Evolutionary conservation across 1,140 invertebrate genomes (phyloP), one percentile per base, ranked within the genome.

Genomic region (Drosophila burlai): DNA sequence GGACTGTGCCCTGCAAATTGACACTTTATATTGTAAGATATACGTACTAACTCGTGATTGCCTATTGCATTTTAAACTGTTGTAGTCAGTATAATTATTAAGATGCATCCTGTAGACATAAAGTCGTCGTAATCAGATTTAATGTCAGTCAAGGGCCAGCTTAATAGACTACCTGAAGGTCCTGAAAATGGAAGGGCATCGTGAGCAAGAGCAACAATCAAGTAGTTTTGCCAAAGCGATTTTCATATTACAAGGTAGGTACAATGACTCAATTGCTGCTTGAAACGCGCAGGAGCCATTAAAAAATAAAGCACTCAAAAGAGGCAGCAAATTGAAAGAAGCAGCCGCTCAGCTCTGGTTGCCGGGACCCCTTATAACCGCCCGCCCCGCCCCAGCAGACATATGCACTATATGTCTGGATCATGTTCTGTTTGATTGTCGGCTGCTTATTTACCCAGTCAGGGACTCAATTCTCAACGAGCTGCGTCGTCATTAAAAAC

Each of bases 401-500:
- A 62, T 50, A 47, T 71, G 67, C 55, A 38, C 26, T 57, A 34
- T 63, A 57, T 43, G 58, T 63, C 62, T 60, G 67, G 69, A 72
- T 60, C 45, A 31, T 47, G 66, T 60, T 58, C 62, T 54, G 54
- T 52, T 73, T 62, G 58, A 71, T 71, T 47, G 49, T 68, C 68
- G 58, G 40, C 34, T 63, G 16, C 67, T 62, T 62, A 54, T 29
- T 67, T 52, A 40, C 46, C 15, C 67, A 62, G 55, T 21, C 67
- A 52, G 55, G 40, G 55, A 75, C 69, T 74, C 71, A 36, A 24
- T 47, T 34, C 40, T 31, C 38, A 31, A 38, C 34, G 55, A 72
- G 45, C 29, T 42, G 43, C 64, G 49, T 45, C 66, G 75, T 81
- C 85, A 81, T 90, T 90, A 89, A 90, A 81, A 76, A 49, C 59